These are phyloP conservation scores for Sebastes trivittatus DNA, from an alignment of 2,797 vertebrate genomes.

Conservation along the genomic window DNA sequence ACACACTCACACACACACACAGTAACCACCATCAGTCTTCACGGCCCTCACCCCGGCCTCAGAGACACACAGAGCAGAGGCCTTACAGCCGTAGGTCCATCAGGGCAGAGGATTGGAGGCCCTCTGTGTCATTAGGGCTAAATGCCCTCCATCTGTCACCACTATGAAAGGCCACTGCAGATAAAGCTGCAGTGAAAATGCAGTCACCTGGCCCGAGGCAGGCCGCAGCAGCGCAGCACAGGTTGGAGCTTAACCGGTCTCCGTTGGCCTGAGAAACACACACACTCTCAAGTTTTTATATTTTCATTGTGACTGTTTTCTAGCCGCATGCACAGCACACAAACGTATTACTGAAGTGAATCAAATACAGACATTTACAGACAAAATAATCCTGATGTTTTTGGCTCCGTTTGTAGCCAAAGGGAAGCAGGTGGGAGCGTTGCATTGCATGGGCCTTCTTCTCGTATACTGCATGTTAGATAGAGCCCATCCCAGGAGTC, in stretches of 20 bases:
- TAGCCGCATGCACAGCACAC: background rate
- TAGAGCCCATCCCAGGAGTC: slow-evolving; percentile 57
- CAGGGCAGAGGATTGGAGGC: slow-evolving; percentile 70
- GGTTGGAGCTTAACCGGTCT: slow-evolving; percentile 51
- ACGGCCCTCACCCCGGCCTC: slow-evolving; percentile 30
- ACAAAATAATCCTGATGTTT: background rate
- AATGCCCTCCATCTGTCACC: slow-evolving; percentile 78
- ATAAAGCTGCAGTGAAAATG: slow-evolving; percentile 84
- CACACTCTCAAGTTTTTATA: background rate
- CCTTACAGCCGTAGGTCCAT: slow-evolving; percentile 63
- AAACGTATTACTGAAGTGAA: background rate
- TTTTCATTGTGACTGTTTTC: slow-evolving; percentile 10
- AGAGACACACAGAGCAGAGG: slow-evolving; percentile 53
- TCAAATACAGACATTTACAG: slow-evolving; percentile 9
- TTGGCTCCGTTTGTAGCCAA: slow-evolving; percentile 15
- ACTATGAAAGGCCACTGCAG: slow-evolving; percentile 83
- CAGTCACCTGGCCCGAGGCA: slow-evolving; percentile 69
- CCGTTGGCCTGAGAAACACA: slow-evolving; percentile 8
- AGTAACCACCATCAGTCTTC: slow-evolving; percentile 40
- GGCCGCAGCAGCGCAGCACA: slow-evolving; percentile 66
- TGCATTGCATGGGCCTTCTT: slow-evolving; percentile 45
- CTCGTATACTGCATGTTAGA: slow-evolving; percentile 39
- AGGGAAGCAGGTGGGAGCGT: slow-evolving; percentile 35
- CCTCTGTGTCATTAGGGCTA: slow-evolving; percentile 75
- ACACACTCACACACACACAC: slow-evolving; percentile 10